Evolutionary conservation across 2,888 invertebrate genomes (phyloP).

Genomic region (Timema cristinae): DNA sequence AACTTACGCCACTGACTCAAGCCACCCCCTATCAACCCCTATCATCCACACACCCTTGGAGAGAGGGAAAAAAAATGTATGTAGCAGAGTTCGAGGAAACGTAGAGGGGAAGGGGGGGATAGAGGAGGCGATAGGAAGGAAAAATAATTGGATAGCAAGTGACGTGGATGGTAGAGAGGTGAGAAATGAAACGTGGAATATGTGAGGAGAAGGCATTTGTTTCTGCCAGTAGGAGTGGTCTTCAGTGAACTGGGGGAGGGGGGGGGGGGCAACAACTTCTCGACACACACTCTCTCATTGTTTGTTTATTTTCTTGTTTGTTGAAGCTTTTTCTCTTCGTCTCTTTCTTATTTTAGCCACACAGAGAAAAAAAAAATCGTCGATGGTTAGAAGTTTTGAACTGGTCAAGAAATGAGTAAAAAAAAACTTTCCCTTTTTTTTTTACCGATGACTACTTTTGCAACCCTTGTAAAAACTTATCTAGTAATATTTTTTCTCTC

Average conservation of each 20-base stretch:
- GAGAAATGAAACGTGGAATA: constrained; percentile 34
- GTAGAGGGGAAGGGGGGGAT: too few relatives aligned
- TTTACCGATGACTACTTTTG: background rate
- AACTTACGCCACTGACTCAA: too few relatives aligned
- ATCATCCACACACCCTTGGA: too few relatives aligned
- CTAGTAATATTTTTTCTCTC: too few relatives aligned
- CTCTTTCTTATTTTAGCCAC: background rate
- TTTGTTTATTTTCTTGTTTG: background rate
- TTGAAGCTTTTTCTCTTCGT: background rate
- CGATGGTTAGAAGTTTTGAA: constrained; percentile 8
- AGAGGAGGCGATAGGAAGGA: constrained; percentile 11
- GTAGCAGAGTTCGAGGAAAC: too few relatives aligned
- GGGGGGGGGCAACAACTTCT: background rate
- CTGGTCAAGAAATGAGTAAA: background rate
- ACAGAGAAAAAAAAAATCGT: background rate
- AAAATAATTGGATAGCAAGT: constrained; percentile 33
- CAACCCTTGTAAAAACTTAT: background rate
- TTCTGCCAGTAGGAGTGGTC: constrained; percentile 28
- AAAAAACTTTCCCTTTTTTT: constrained; percentile 14
- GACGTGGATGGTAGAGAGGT: constrained; percentile 32
- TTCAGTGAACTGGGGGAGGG: background rate
- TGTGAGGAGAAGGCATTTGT: constrained; percentile 34
- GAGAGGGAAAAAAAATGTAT: too few relatives aligned
- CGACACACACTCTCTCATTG: background rate
- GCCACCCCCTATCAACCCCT: too few relatives aligned